Base-by-base conservation (phyloP, 2,113 vertebrate species). In the Pongo abelii region DNA sequence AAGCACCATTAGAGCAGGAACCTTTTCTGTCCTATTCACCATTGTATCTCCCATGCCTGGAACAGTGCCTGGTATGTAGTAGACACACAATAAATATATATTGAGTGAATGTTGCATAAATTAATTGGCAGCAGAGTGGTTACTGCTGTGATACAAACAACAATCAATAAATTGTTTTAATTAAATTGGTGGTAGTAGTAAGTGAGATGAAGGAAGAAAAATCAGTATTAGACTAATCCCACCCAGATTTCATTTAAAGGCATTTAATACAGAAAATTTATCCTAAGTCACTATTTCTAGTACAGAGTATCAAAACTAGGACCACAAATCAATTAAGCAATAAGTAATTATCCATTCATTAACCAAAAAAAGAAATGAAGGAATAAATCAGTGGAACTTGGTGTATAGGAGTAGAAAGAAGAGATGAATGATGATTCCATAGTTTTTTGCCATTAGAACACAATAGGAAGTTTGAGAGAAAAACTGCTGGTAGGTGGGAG, bases 261-360 rank as follows among this genome's bases (percentile, higher is more conserved):
- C 95, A 91, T 92, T 97, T 93, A 91, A 96, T 96, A 78, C 59
- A 79, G n/a, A 13, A 77, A 94, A 86, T 55, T 72, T 48, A 92
- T 94, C n/a, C 38, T 72, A 64, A 43, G 84, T 80, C 84, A 96
- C 48, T 46, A 13, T 96, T 97, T 97, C 92, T 86, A 70, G 91
- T 89, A 89, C 9, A 96, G n/a, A 97, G 57, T 80, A 84, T 83
- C 55, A 89, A 92, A 93, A 96, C 59, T 84, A 52, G 64, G 52
- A 89, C 75, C 83, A 94, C 22, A 96, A 91, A 94, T 93, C 81
- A 96, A 92, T 96, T 93, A 93, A 38, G 40, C 52, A 52, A 55
- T 85, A 97, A 94, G 23, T 70, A 83, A 91, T 94, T 94, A 89
- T 80, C 77, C 38, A 74, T 91, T 90, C n/a, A 89, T 84, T 96